Conservation (phyloP, 2,888 invertebrate species). For the Morpho helenor region DNA sequence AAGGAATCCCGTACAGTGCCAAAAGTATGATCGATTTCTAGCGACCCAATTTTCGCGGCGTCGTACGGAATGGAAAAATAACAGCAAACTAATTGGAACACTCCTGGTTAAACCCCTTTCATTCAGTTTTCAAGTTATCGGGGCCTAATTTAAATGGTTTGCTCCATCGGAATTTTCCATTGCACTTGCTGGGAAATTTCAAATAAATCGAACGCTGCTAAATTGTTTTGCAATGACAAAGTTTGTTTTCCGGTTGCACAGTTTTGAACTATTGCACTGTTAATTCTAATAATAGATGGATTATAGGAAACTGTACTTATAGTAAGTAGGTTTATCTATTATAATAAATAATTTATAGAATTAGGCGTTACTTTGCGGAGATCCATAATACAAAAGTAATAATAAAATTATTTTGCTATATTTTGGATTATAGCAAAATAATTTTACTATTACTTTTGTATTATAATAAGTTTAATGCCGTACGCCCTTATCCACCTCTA, state of each 20-base stretch:
- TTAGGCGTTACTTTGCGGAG: too few species aligned
- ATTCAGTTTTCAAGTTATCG: constrained; percentile 72
- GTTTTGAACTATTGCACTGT: constrained; percentile 9
- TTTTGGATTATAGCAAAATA: too few species aligned
- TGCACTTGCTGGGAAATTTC: constrained; percentile 52
- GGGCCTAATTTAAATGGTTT: constrained; percentile 73
- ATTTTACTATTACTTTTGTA: not conserved
- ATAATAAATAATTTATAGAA: too few species aligned
- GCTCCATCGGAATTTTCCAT: constrained; percentile 58
- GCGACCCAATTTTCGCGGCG: constrained; percentile 58
- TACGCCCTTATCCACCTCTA: too few species aligned
- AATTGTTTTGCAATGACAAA: constrained; percentile 32
- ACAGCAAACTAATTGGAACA: constrained; percentile 76
- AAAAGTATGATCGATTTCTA: constrained; percentile 42
- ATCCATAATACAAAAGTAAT: too few species aligned
- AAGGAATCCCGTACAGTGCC: constrained; percentile 24
- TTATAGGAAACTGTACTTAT: not conserved
- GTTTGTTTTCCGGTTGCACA: constrained; percentile 19
- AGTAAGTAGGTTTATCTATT: not conserved
- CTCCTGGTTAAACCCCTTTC: constrained; percentile 72
- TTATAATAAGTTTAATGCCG: not conserved
- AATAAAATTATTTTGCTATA: too few species aligned
- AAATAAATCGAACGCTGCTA: constrained; percentile 41
- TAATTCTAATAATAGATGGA: constrained; percentile 5
- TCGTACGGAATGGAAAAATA: constrained; percentile 70